A percentile compares a stretch with the other conserved stretches of the same genome.
Conservation (phyloP, 1,140 invertebrate genomes). For the Drosophila ficusphila region DNA sequence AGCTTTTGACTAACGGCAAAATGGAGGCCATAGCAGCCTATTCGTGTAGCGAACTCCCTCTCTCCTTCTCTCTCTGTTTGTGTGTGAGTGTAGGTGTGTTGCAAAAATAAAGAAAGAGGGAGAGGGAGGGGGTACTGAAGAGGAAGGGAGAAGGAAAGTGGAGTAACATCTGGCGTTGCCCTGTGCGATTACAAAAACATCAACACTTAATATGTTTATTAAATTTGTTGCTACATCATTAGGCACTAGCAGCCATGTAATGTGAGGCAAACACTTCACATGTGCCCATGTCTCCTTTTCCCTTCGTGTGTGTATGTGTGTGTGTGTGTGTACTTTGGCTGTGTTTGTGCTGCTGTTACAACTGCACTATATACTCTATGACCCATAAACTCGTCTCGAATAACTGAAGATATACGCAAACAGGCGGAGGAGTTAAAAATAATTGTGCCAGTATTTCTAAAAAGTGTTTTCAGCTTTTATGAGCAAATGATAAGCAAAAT, state of each 20-base stretch:
- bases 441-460: too few species aligned
- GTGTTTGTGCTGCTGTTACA: conserved; percentile 19
- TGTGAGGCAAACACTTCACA: conserved; percentile 70
- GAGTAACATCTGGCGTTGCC: conserved; percentile 32
- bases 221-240: conserved; percentile 83
- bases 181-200: conserved; percentile 77
- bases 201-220: conserved; percentile 83
- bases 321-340: conserved; percentile 1
- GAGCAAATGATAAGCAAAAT: too few species aligned
- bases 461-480: too few species aligned
- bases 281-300: conserved; percentile 9
- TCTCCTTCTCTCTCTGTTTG: background rate
- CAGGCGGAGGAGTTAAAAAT: background rate
- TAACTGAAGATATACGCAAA: background rate
- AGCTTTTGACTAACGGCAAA: conserved; percentile 37
- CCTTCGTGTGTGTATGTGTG: background rate
- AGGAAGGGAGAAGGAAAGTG: too few species aligned
- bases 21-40: conserved; percentile 22
- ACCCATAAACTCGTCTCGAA: conserved; percentile 5
- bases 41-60: background rate
- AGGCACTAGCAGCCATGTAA: conserved; percentile 79
- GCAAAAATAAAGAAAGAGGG: background rate
- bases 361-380: conserved; percentile 29
- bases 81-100: conserved; percentile 1
- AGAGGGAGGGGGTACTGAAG: too few species aligned